Evolutionary conservation across 2,797 vertebrate genomes (phyloP).

Genomic region (Crocidura indochinensis): DNA sequence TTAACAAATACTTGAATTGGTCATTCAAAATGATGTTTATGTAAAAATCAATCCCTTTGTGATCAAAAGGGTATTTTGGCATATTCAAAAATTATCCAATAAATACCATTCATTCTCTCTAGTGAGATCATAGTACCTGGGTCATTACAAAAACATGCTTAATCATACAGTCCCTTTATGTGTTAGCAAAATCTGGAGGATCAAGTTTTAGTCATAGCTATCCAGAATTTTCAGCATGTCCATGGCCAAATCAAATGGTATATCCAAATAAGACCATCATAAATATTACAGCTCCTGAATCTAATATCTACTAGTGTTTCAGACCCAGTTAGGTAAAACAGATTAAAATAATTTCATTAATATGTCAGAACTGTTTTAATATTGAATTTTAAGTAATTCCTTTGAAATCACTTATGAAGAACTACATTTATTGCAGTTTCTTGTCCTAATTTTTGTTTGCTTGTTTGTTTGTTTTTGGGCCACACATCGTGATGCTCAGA

Average conservation of each 20-base stretch:
- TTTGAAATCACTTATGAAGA: constrained; percentile 40
- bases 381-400: constrained; percentile 26
- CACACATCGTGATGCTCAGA: too few relatives aligned
- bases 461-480: too few relatives aligned
- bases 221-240: constrained; percentile 66
- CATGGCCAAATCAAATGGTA: constrained; percentile 75
- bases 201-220: constrained; percentile 65
- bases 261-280: constrained; percentile 63
- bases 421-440: not conserved
- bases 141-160: constrained; percentile 71
- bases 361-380: constrained; percentile 23
- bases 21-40: too few relatives aligned
- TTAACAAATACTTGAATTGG: not conserved
- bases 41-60: not conserved
- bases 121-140: constrained; percentile 3
- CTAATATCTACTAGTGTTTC: constrained; percentile 32
- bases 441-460: constrained; percentile 5
- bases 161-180: constrained; percentile 51
- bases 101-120: not conserved
- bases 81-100: not conserved
- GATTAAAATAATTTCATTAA: constrained; percentile 41
- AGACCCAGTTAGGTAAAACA: constrained; percentile 8
- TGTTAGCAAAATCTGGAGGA: constrained; percentile 81
- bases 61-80: too few relatives aligned
- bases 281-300: constrained; percentile 1